Conservation (phyloP, 30 jellyfish, hydroid and myxozoan genomes). For the Hydractinia echinata region DNA sequence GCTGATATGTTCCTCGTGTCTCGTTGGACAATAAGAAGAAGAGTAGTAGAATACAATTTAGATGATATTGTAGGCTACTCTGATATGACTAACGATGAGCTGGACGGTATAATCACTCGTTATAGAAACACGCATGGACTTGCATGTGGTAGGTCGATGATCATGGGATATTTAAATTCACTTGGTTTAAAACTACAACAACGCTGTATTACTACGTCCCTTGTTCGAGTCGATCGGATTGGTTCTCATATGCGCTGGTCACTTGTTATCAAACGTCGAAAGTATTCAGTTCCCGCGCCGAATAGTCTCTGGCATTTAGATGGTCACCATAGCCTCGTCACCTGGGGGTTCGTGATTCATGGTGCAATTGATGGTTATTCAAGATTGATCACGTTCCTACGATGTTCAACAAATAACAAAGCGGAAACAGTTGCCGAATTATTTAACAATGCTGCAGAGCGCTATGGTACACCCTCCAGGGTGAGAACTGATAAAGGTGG, state of each 20-base stretch:
- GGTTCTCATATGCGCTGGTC: conserved; percentile 24
- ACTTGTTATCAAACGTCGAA: conserved; percentile 7
- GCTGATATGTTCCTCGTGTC: conserved; percentile 33
- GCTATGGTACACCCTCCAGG: conserved; percentile 9
- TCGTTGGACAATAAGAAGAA: conserved; percentile 37
- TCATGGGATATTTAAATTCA: conserved; percentile 19
- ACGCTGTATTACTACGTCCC: conserved; percentile 14
- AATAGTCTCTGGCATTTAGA: conserved; percentile 31
- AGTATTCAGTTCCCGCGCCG: conserved; percentile 28
- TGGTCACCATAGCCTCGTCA: conserved; percentile 32
- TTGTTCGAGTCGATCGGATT: conserved; percentile 27
- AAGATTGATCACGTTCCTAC: conserved; percentile 7
- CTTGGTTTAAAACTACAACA: conserved; percentile 21
- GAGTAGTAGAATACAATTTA: conserved; percentile 23
- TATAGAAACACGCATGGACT: conserved; percentile 28
- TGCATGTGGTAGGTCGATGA: conserved; percentile 31
- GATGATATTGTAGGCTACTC: neutral
- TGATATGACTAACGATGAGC: conserved; percentile 34
- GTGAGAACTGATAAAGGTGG: conserved; percentile 24
- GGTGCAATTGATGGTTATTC: conserved; percentile 12
- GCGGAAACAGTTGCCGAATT: conserved; percentile 20
- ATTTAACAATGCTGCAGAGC: neutral
- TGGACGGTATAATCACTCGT: conserved; percentile 6
- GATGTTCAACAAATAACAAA: conserved; percentile 13
- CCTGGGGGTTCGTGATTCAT: conserved; percentile 11